Conservation (phyloP, 1,140 invertebrate species). For the Telenomus remus region DNA sequence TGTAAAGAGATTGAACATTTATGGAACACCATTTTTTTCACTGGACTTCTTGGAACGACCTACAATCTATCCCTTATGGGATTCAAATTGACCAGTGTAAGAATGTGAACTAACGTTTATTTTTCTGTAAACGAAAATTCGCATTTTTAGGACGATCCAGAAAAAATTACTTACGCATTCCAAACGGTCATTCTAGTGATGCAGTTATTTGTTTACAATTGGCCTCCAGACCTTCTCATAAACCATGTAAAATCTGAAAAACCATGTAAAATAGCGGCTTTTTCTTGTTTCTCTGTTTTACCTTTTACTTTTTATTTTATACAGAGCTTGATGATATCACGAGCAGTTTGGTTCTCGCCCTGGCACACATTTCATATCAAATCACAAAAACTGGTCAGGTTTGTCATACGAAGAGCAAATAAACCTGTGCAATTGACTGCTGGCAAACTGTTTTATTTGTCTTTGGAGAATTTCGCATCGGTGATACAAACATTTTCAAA, state of each 20-base stretch:
- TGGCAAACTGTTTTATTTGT: constrained; percentile 45
- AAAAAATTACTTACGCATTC: constrained; percentile 35
- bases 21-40: constrained; percentile 47
- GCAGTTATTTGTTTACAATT: constrained; percentile 51
- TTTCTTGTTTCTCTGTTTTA: neutral
- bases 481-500: constrained; percentile 9
- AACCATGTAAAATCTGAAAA: constrained; percentile 20
- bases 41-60: constrained; percentile 54
- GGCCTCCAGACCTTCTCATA: constrained; percentile 41
- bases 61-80: constrained; percentile 61
- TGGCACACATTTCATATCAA: constrained; percentile 30
- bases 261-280: too few species aligned
- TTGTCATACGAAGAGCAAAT: constrained; percentile 28
- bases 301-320: neutral
- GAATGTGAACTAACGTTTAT: constrained; percentile 4
- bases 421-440: constrained; percentile 39
- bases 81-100: constrained; percentile 59
- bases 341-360: constrained; percentile 33
- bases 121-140: neutral
- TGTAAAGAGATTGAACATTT: constrained; percentile 53
- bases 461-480: constrained; percentile 45
- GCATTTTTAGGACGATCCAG: constrained; percentile 35
- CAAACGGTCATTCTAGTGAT: constrained; percentile 41
- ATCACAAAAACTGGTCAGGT: constrained; percentile 10
- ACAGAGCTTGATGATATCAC: constrained; percentile 40